A percentile compares a stretch with the other conserved stretches of the same genome.
Conservation (phyloP, 2,113 vertebrate species). For the Callocephalon fimbriatum region DNA sequence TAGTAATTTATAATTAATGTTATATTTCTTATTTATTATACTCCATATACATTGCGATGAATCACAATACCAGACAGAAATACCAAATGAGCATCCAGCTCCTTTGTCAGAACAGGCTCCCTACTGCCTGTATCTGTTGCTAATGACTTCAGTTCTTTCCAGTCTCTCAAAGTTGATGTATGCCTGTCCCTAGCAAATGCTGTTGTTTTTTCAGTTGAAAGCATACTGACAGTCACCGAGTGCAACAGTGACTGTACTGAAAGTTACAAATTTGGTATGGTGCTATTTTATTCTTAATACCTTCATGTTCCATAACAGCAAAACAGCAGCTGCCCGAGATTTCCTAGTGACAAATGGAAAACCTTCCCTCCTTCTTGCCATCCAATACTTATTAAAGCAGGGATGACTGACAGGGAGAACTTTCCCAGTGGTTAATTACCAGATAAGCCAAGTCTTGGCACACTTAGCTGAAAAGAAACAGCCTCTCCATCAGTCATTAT, state of each 20-base stretch:
- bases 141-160: neutral
- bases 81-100: neutral
- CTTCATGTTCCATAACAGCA: neutral
- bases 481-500: neutral
- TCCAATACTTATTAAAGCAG: neutral
- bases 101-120: neutral
- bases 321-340: slow-evolving; percentile 14
- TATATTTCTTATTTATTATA: neutral
- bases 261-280: neutral
- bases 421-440: neutral
- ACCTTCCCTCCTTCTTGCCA: neutral
- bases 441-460: slow-evolving; percentile 2
- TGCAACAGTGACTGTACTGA: neutral
- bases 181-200: neutral
- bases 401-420: neutral
- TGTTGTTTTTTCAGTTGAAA: neutral
- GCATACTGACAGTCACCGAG: neutral
- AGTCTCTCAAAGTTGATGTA: neutral
- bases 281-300: neutral
- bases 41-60: neutral
- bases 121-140: neutral
- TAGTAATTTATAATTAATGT: neutral
- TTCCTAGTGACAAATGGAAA: slow-evolving; percentile 12
- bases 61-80: neutral
- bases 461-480: neutral